These are phyloP conservation scores for Caracal caracal DNA, from an alignment of 2,113 vertebrate species.

Conservation along the genomic window DNA sequence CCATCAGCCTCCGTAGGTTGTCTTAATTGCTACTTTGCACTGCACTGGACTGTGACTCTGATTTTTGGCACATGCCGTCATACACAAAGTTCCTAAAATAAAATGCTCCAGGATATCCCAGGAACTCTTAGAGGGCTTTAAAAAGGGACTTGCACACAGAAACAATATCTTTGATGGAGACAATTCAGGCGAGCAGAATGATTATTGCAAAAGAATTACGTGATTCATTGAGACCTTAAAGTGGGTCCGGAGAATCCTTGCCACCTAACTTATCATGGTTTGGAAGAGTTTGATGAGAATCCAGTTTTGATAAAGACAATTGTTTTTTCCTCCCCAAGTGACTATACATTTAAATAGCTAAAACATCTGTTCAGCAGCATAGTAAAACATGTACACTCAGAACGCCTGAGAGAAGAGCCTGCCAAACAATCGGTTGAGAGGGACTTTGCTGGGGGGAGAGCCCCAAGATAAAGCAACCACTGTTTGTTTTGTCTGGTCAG, in stretches of 20 bases:
- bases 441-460: conserved; percentile 76
- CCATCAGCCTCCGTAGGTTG: conserved; percentile 83
- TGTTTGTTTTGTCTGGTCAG: conserved; percentile 80
- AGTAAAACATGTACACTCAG: conserved; percentile 83
- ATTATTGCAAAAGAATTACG: conserved; percentile 69
- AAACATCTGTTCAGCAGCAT: conserved; percentile 84
- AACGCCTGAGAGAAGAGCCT: conserved; percentile 83
- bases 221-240: conserved; percentile 76
- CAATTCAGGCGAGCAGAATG: conserved; percentile 73
- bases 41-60: conserved; percentile 81
- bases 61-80: conserved; percentile 84
- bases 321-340: conserved; percentile 76
- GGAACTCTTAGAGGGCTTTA: conserved; percentile 83
- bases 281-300: conserved; percentile 72
- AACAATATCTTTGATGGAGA: conserved; percentile 76
- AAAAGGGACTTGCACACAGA: conserved; percentile 79
- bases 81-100: conserved; percentile 87
- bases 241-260: conserved; percentile 41
- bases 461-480: conserved; percentile 78
- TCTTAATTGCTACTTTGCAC: conserved; percentile 87
- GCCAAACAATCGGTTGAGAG: conserved; percentile 74
- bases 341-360: conserved; percentile 84
- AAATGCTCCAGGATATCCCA: conserved; percentile 85
- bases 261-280: conserved; percentile 64
- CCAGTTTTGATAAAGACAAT: conserved; percentile 80